Evolutionary conservation across 2,888 invertebrate species (phyloP).

Genomic region (Phrixothrix hirtus): DNA sequence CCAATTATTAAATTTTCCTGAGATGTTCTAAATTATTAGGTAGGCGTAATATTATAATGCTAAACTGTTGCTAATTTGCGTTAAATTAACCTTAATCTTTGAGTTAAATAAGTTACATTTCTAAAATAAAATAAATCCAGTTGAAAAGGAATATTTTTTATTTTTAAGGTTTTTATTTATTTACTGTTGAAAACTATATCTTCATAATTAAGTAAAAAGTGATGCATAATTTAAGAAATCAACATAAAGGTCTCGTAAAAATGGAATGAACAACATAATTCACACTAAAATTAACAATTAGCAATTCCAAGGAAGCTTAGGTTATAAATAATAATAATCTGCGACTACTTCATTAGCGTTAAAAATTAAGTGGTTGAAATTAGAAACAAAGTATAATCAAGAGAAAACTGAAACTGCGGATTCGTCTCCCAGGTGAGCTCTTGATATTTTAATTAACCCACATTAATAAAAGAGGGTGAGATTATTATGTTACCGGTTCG

Average conservation of each 20-base stretch:
- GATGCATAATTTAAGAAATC: constrained; percentile 1
- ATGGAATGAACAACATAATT: constrained; percentile 45
- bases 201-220: constrained; percentile 47
- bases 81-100: too few species aligned
- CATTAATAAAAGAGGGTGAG: constrained; percentile 49
- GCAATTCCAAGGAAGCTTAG: constrained; percentile 44
- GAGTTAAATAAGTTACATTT: neutral
- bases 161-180: too few species aligned
- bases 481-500: constrained; percentile 45
- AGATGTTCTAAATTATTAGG: too few species aligned
- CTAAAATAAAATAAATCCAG: neutral
- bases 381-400: constrained; percentile 50
- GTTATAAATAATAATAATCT: constrained; percentile 54
- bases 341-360: constrained; percentile 49
- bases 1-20: too few species aligned
- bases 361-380: constrained; percentile 51
- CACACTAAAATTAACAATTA: constrained; percentile 50
- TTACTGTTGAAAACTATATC: constrained; percentile 30
- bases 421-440: constrained; percentile 50
- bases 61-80: too few species aligned
- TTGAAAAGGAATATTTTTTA: too few species aligned
- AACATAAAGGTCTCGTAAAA: constrained; percentile 34
- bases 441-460: constrained; percentile 54
- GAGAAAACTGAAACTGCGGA: constrained; percentile 49
- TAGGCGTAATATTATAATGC: too few species aligned